Evolutionary conservation across 2,113 vertebrate genomes (phyloP).

Genomic region (Planiliza haematocheilus): DNA sequence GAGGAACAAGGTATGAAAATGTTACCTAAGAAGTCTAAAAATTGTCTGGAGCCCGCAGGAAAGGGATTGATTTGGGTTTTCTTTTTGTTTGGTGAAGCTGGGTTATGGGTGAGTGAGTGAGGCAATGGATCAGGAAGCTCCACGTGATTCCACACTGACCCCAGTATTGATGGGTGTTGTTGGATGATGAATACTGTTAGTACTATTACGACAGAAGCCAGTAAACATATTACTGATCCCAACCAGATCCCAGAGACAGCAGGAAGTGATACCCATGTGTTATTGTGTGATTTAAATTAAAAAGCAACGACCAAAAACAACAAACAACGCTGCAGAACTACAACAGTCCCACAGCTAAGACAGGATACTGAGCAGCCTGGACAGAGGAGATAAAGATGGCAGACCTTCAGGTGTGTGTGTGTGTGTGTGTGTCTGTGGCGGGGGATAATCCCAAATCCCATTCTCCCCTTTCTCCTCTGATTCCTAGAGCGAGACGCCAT

Average conservation of each 20-base stretch:
- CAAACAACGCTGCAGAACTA: background rate
- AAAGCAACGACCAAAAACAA: background rate
- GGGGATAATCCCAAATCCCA: slow-evolving; percentile 35
- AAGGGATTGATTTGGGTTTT: slow-evolving; percentile 38
- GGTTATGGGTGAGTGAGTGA: slow-evolving; percentile 50
- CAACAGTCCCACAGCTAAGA: background rate
- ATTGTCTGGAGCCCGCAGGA: slow-evolving; percentile 85
- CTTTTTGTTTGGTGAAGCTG: slow-evolving; percentile 17
- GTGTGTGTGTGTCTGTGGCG: slow-evolving; percentile 30
- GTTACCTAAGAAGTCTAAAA: slow-evolving; percentile 92
- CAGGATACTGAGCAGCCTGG: slow-evolving; percentile 11
- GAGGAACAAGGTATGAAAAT: slow-evolving; percentile 95
- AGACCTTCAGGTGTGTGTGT: slow-evolving; percentile 34
- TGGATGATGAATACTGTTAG: slow-evolving; percentile 56
- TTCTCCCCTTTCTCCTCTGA: slow-evolving; percentile 26
- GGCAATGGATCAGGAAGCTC: slow-evolving; percentile 15
- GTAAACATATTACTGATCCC: background rate
- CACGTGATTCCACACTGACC: slow-evolving; percentile 38
- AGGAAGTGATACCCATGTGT: slow-evolving; percentile 13
- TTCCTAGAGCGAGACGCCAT: slow-evolving; percentile 13
- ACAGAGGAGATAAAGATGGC: slow-evolving; percentile 24
- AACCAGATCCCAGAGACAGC: background rate
- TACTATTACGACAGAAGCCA: slow-evolving; percentile 25
- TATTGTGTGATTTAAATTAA: slow-evolving; percentile 3
- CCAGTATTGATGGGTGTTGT: slow-evolving; percentile 9